phyloP scores from a whole-genome alignment of 1,140 invertebrate species.

The Magallana gigas region DNA sequence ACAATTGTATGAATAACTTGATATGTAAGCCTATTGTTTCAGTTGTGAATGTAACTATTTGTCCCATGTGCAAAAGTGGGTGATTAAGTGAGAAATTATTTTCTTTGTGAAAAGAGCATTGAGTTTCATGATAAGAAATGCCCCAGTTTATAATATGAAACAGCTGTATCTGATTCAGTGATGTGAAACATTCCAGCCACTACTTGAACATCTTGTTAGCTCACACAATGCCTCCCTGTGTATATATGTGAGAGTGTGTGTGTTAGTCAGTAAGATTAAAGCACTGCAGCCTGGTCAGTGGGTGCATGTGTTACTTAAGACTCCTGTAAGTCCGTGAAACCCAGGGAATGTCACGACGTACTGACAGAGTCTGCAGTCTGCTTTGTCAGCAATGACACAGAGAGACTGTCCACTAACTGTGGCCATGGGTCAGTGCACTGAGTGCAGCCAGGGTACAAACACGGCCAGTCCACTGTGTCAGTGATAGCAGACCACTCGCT shows the following conservation, averaged over 20 bases:
- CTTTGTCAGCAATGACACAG: too few species aligned
- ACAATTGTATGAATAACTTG: too few species aligned
- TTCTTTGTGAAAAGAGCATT: slow-evolving; percentile 9
- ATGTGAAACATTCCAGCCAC: slow-evolving; percentile 20
- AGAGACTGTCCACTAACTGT: too few species aligned
- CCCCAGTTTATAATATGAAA: neutral
- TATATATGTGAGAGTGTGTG: neutral
- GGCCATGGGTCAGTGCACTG: too few species aligned
- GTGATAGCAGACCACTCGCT: too few species aligned
- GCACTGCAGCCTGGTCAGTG: neutral
- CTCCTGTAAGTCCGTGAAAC: too few species aligned
- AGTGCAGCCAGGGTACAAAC: too few species aligned
- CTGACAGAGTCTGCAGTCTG: too few species aligned
- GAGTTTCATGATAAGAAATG: neutral
- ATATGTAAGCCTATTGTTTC: too few species aligned
- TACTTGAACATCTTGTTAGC: neutral
- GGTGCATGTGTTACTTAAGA: neutral
- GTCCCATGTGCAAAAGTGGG: neutral
- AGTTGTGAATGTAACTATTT: too few species aligned
- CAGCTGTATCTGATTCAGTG: slow-evolving; percentile 23
- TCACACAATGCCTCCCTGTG: neutral
- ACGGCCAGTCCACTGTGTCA: too few species aligned
- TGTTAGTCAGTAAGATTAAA: neutral
- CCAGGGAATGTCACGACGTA: too few species aligned
- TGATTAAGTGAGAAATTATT: slow-evolving; percentile 8